A percentile compares a stretch with the other conserved stretches of the same genome.
Evolutionary conservation across 2,888 invertebrate genomes (phyloP).

Genomic region (Polyploca ridens): DNA sequence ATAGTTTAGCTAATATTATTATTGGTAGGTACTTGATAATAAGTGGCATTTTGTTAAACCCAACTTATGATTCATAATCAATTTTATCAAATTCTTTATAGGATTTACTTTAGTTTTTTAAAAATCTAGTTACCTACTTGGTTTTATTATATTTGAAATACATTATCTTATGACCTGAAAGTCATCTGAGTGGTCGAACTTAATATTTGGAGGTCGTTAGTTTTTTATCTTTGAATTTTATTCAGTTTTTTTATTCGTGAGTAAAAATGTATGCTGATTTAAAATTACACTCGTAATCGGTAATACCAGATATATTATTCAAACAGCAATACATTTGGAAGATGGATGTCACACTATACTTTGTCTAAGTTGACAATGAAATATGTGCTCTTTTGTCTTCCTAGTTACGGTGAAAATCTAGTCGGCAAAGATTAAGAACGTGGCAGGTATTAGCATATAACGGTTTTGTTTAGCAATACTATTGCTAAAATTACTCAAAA

Average conservation of each 20-base stretch:
- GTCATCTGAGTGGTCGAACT: background rate
- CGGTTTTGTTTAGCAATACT: background rate
- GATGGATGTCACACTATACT: no score
- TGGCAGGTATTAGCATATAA: background rate
- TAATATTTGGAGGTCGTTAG: background rate
- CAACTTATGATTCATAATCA: background rate
- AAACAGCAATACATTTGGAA: no score
- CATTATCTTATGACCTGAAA: background rate
- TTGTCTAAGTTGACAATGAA: no score
- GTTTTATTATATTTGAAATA: background rate
- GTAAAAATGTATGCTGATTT: no score
- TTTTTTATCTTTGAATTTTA: background rate
- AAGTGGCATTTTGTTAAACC: no score
- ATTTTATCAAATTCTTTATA: background rate
- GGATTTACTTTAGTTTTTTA: background rate
- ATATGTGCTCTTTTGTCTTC: background rate
- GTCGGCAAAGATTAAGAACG: no score
- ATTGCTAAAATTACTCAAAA: background rate
- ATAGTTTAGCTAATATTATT: no score
- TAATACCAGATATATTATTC: no score
- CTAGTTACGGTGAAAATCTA: background rate
- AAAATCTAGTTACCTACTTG: background rate
- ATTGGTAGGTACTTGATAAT: no score
- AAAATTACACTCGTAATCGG: no score
- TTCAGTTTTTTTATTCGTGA: background rate